Base-by-base conservation (phyloP, 2,113 vertebrate species). In the Periophthalmodon schlosseri region DNA sequence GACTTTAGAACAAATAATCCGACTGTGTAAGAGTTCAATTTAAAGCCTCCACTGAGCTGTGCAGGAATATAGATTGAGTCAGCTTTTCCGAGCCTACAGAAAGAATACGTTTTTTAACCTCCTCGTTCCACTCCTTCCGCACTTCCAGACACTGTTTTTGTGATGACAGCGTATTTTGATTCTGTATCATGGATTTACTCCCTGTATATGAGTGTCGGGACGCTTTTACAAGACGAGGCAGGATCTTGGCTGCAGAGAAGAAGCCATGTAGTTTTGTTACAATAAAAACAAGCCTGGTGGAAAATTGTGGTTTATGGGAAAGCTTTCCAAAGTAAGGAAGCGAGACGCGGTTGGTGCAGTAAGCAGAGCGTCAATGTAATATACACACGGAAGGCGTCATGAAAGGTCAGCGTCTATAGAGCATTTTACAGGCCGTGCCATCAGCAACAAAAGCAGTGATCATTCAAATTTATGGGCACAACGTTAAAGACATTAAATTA, bases 21-120 rank as follows among this genome's bases (percentile, higher is more conserved):
- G 70, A 78, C 73, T 80, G 80, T 86, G 80, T 79, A 78, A 78
- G 50, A 80, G 79, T 77, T 81, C 73, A 76, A 77, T 81, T 84
- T 85, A 81, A 76, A 86, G 84, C 77, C 68, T 86, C 75, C 75
- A 70, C 67, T 86, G 84, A 85, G 80, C 80, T 82, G 82, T 34
- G 46, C 54, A 78, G 28, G 71, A 79, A 80, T 84, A 82, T 4
- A 81, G 76, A 88, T 82, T 80, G 83, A 87, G 78, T 86, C 84
- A 83, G 85, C 84, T 23, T 86, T 78, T 84, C 69, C 50, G n/a
- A 33, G 66, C 68, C 11, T 11, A 83, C 67, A 73, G 71, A 81
- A 76, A 81, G 61, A 79, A 72, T 73, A 72, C 72, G 44, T 77
- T 70, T 74, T 65, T 58, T 24, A 24, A 65, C 18, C 39, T 50